Evolutionary conservation across 92 coral and sea anemone genomes (phyloP), one percentile per base, ranked within the genome.

Genomic region (Porites rus): DNA sequence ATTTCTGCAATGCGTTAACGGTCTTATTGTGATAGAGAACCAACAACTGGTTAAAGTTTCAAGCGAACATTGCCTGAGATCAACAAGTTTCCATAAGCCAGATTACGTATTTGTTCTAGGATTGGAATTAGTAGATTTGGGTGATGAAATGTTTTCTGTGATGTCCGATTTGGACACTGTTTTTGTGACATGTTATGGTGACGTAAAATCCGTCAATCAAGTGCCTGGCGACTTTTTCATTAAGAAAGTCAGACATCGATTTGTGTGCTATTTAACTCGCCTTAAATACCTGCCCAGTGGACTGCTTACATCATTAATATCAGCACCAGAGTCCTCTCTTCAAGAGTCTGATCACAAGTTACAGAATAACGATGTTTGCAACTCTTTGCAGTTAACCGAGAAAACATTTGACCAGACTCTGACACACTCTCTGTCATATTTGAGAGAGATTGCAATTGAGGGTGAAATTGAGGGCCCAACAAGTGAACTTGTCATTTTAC

Each of bases 311-410:
- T 67, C 64, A 16, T 22, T 76, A 14, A 24, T 52, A 60, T 25
- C 69, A 76, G 53, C 69, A 59, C 54, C 69, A 62, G 69, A 59
- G 67, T 78, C 59, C 10, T n/a, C 72, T 62, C 6, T 43, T 62
- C 72, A 78, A 58, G 19, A 19, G 31, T 60, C 82, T 43, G 58
- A n/a, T 78, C 18, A 78, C 59, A 10, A 4, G n/a, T n/a, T 6
- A 43, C 52, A 63, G 56, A 50, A 64, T 62, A 19, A 63, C 1
- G 19, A 43, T 14, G 38, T 0, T 53, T 14, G 53, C 38, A 13
- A n/a, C 3, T 46, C 80, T 14, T 18, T 60, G 56, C 3, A 24
- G 16, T 61, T 60, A 68, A 25, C 31, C 5, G 69, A 28, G 51
- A 75, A 77, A 67, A 28, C 43, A 2, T 59, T n/a, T 13, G 19